phyloP scores from a whole-genome alignment of 2,888 invertebrate species.

The Aradus depressus region DNA sequence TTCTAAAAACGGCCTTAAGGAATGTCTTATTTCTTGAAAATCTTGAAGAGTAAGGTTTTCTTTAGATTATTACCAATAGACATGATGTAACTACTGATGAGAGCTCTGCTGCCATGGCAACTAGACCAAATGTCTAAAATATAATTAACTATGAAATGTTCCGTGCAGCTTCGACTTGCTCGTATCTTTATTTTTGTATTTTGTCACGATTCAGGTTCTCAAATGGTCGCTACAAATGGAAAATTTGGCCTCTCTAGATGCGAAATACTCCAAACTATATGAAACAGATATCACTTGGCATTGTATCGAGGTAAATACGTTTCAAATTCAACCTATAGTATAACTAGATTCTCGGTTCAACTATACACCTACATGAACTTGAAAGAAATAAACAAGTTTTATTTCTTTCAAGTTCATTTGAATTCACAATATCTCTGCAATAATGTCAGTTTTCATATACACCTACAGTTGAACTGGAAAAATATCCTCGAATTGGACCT shows the following conservation, averaged over 20 bases:
- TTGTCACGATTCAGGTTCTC: conserved; percentile 39
- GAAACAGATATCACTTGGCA: conserved; percentile 44
- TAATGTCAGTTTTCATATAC: no score
- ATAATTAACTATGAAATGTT: not conserved
- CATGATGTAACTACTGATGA: not conserved
- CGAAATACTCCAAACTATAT: conserved; percentile 42
- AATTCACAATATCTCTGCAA: no score
- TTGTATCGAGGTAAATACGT: conserved; percentile 41
- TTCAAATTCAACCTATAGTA: not conserved
- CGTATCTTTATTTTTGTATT: conserved; percentile 1
- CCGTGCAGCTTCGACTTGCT: not conserved
- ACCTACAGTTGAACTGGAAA: no score
- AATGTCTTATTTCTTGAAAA: not conserved
- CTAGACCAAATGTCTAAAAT: not conserved
- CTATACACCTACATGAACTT: not conserved
- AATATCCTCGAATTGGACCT: no score
- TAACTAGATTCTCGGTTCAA: not conserved
- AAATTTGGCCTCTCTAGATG: conserved; percentile 40
- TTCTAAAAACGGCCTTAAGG: no score
- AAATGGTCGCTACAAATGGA: conserved; percentile 54
- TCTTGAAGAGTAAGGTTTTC: not conserved
- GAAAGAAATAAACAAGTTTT: not conserved
- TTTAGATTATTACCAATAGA: not conserved
- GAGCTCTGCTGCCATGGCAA: not conserved
- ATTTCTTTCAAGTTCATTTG: not conserved